Evolutionary conservation across 2,888 invertebrate genomes (phyloP).

Genomic region (Drosophila meridionalis): DNA sequence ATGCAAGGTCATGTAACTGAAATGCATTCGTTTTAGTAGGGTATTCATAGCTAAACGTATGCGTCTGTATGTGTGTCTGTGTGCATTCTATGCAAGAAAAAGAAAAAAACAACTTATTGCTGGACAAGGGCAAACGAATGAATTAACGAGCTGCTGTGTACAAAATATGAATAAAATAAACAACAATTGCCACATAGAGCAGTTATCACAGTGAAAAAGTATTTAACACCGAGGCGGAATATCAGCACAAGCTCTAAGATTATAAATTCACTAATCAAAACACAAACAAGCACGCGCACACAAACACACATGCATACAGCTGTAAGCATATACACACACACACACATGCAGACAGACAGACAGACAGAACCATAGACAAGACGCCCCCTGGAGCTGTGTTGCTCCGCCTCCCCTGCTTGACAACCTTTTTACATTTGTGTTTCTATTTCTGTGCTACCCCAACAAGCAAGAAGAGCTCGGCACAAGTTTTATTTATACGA

Average conservation of each 20-base stretch:
- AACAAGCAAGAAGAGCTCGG: constrained; percentile 43
- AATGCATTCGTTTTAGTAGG: neutral
- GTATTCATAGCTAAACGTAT: neutral
- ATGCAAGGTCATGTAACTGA: neutral
- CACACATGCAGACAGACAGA: neutral
- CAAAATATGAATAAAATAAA: constrained; percentile 68
- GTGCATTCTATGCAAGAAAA: constrained; percentile 5
- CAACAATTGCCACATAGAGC: constrained; percentile 35
- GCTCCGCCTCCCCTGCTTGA: constrained; percentile 1
- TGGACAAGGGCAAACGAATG: constrained; percentile 71
- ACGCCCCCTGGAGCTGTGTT: constrained; percentile 62
- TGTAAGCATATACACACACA: constrained; percentile 37
- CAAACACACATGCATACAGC: constrained; percentile 6
- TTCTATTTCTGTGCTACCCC: constrained; percentile 61
- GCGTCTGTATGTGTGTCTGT: neutral
- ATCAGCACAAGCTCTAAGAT: constrained; percentile 44
- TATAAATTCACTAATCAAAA: constrained; percentile 73
- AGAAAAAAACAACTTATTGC: constrained; percentile 28
- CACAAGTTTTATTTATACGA: constrained; percentile 52
- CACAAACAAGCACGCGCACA: constrained; percentile 53
- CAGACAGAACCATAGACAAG: constrained; percentile 10
- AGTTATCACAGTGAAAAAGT: constrained; percentile 52
- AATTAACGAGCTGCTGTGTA: constrained; percentile 48
- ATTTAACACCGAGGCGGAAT: constrained; percentile 56
- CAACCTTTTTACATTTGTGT: constrained; percentile 26